phyloP scores from a whole-genome alignment of 2,797 vertebrate genomes.

The Cichlasoma orientale region DNA sequence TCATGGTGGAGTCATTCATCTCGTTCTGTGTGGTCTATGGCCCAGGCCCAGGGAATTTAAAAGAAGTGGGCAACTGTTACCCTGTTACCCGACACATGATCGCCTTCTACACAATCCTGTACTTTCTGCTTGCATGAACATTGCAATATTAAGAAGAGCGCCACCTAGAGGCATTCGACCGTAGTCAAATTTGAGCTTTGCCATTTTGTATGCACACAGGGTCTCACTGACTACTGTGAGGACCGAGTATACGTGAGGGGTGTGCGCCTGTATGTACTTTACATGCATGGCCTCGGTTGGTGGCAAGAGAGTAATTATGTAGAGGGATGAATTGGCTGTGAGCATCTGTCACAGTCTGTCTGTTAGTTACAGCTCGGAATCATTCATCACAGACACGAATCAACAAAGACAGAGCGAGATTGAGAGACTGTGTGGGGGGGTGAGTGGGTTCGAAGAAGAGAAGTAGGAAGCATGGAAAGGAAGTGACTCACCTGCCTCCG shows the following conservation, averaged over 20 bases:
- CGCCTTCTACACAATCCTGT: background rate
- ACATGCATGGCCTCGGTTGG: background rate
- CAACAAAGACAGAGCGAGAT: conserved; percentile 3
- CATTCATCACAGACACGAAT: conserved; percentile 39
- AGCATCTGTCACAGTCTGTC: conserved; percentile 52
- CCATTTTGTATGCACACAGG: rapidly evolving
- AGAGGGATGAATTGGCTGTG: conserved; percentile 34
- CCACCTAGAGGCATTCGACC: background rate
- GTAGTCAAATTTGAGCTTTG: background rate
- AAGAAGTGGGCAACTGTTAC: background rate
- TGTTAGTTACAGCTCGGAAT: conserved; percentile 45
- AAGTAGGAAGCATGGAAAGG: conserved; percentile 8
- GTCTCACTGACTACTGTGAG: background rate
- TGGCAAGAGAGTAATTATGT: conserved; percentile 37
- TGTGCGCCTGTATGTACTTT: background rate
- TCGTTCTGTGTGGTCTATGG: background rate
- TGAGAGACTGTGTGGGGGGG: background rate
- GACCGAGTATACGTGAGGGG: background rate
- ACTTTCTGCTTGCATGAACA: background rate
- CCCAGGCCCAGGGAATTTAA: background rate
- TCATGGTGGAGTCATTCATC: background rate
- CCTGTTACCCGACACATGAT: background rate
- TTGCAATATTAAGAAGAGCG: too few species aligned
- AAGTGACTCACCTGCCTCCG: conserved; percentile 24
- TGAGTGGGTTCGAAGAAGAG: background rate